Evolutionary conservation across 2,797 vertebrate genomes (phyloP).

Genomic region (Mus caroli): DNA sequence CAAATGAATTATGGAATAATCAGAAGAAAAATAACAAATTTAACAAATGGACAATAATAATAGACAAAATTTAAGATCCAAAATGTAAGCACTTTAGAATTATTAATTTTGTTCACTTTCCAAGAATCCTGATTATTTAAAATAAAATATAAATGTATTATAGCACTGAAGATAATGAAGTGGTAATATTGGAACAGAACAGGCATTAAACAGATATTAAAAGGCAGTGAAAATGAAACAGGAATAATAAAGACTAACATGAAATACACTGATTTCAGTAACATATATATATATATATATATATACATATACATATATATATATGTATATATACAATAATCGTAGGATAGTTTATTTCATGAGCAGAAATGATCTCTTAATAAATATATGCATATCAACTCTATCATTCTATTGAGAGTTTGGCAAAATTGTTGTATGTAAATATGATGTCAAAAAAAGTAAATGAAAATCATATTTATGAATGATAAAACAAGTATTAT

Average conservation of each 20-base stretch:
- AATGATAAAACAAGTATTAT: neutral
- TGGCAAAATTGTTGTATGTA: neutral
- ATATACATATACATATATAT: neutral
- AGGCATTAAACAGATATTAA: neutral
- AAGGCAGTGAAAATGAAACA: neutral
- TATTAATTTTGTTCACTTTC: neutral
- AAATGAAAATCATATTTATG: neutral
- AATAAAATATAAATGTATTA: neutral
- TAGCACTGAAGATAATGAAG: neutral
- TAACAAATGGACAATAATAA: neutral
- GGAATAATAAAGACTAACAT: neutral
- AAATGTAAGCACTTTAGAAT: neutral
- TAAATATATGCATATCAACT: neutral
- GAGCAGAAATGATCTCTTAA: neutral
- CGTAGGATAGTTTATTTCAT: neutral
- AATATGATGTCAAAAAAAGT: neutral
- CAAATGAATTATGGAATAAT: conserved; percentile 25
- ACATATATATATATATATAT: neutral
- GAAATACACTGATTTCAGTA: neutral
- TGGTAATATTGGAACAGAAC: neutral
- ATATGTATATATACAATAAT: neutral
- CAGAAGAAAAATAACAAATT: conserved; percentile 3
- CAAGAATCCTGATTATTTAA: neutral
- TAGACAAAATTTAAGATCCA: neutral
- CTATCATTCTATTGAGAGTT: neutral